Evolutionary conservation across 2,888 invertebrate genomes (phyloP).

Genomic region (Melieria crassipennis): DNA sequence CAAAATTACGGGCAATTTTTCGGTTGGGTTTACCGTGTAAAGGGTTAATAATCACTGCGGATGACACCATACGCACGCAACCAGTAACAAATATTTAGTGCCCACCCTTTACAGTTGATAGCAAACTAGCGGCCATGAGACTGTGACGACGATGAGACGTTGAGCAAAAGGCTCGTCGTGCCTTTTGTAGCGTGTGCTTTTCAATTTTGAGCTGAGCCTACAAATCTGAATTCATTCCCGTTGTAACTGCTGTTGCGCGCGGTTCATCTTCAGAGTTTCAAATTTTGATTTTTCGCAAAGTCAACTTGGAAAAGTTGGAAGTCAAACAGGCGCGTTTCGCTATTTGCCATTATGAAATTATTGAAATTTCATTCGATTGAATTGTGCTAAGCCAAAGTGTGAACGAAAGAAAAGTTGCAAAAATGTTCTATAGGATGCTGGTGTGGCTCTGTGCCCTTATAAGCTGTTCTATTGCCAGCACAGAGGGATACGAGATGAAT

Average conservation of each 20-base stretch:
- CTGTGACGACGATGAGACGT: not conserved
- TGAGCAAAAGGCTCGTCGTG: not conserved
- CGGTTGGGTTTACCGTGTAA: too few species aligned
- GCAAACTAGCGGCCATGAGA: too few species aligned
- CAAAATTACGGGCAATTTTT: too few species aligned
- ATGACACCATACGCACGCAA: too few species aligned
- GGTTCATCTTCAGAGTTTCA: constrained; percentile 40
- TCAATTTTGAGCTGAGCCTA: not conserved
- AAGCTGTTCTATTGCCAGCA: constrained; percentile 16
- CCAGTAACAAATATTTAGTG: too few species aligned
- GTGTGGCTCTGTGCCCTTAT: constrained; percentile 39
- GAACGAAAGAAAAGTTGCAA: not conserved
- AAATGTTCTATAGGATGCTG: constrained; percentile 38
- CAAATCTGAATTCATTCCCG: constrained; percentile 50
- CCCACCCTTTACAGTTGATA: too few species aligned
- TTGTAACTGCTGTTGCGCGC: constrained; percentile 48
- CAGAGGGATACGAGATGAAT: constrained; percentile 52
- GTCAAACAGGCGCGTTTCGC: constrained; percentile 37
- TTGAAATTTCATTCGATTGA: too few species aligned
- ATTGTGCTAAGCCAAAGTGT: too few species aligned
- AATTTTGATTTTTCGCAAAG: not conserved
- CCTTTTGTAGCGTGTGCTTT: not conserved
- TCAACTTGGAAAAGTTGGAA: constrained; percentile 34
- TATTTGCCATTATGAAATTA: too few species aligned
- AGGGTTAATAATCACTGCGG: too few species aligned